Percentiles rank a stretch among this genome's conserved stretches.
phyloP scores from a whole-genome alignment of 2,113 vertebrate genomes.

The Podarcis raffonei region DNA sequence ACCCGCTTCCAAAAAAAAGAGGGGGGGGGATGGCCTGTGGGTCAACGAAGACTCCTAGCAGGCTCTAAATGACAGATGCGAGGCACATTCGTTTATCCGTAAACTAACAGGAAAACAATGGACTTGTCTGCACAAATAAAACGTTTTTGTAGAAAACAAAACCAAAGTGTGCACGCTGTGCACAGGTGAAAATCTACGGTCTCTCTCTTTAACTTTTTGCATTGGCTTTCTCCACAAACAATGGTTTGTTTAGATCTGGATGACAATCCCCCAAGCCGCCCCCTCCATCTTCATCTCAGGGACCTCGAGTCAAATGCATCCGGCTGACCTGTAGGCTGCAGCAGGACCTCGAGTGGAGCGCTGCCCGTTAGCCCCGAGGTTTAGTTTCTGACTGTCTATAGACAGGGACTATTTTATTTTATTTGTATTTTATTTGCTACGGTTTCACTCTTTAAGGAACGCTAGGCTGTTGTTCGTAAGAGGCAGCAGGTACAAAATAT shows the following conservation, averaged over 20 bases:
- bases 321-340: neutral
- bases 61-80: neutral
- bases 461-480: neutral
- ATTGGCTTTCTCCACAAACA: neutral
- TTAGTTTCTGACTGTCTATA: too few species aligned
- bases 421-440: neutral
- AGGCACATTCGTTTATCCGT: neutral
- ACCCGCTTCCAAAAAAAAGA: too few species aligned
- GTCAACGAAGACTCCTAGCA: too few species aligned
- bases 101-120: neutral
- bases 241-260: neutral
- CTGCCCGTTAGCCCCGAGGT: neutral
- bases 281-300: neutral
- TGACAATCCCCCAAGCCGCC: neutral
- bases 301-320: neutral
- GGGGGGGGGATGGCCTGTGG: too few species aligned
- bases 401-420: neutral
- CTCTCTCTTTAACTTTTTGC: neutral
- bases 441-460: neutral
- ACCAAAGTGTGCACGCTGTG: too few species aligned
- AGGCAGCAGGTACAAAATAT: neutral
- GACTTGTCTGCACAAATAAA: neutral
- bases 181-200: neutral
- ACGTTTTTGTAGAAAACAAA: too few species aligned
- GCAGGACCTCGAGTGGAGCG: too few species aligned